phyloP scores from a whole-genome alignment of 2,113 vertebrate genomes.

The Pituophis catenifer region DNA sequence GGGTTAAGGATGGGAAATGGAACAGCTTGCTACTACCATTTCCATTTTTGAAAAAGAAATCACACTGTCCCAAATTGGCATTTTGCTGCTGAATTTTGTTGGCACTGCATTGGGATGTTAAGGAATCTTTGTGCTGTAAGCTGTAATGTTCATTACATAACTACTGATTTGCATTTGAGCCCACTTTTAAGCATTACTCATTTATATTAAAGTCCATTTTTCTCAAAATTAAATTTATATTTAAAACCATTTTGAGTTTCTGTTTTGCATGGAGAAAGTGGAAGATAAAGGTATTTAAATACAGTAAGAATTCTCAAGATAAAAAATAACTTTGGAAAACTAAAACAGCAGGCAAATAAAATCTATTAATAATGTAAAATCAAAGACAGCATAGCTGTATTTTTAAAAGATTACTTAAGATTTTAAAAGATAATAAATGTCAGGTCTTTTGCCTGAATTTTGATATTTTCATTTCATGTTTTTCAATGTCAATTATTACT shows the following conservation, averaged over 20 bases:
- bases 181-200: not conserved
- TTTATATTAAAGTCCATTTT: not conserved
- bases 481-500: not conserved
- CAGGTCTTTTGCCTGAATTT: constrained; percentile 9
- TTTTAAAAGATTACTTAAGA: not conserved
- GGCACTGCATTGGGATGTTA: not conserved
- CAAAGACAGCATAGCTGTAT: not conserved
- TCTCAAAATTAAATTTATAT: not conserved
- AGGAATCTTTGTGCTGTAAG: not conserved
- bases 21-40: not conserved
- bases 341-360: not conserved
- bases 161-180: not conserved
- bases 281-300: not conserved
- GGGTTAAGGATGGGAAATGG: not conserved
- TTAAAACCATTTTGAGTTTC: not conserved
- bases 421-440: constrained; percentile 7
- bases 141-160: not conserved
- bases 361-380: not conserved
- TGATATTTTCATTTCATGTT: constrained; percentile 5
- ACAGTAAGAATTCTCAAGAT: not conserved
- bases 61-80: not conserved
- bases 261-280: not conserved
- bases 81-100: not conserved
- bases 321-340: not conserved
- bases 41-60: not conserved